Percentiles rank a stretch among this genome's conserved stretches.
phyloP scores from a whole-genome alignment of 1,140 invertebrate species.

The Orchestia grillus region DNA sequence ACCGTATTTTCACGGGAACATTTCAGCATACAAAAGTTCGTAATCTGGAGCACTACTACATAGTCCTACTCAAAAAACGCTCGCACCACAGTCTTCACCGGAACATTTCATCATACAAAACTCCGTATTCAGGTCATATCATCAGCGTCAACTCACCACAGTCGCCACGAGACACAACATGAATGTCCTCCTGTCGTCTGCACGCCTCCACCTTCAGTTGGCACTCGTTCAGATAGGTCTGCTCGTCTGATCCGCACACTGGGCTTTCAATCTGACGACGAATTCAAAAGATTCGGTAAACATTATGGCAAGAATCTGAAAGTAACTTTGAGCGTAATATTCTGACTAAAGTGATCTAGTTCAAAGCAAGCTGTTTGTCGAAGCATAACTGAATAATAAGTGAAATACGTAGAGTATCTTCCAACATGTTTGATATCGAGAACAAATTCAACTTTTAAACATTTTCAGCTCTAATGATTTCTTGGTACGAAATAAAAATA shows the following conservation, averaged over 20 bases:
- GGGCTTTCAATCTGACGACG: slow-evolving; percentile 68
- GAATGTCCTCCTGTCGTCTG: slow-evolving; percentile 76
- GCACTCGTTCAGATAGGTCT: slow-evolving; percentile 84
- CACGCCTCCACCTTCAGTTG: slow-evolving; percentile 79
- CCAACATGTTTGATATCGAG: neutral
- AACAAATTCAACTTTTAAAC: neutral
- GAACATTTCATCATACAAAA: no score
- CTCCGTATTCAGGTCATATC: no score
- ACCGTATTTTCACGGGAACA: no score
- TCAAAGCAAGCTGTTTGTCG: neutral
- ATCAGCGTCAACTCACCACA: slow-evolving; percentile 80
- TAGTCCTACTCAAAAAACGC: no score
- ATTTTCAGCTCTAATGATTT: no score
- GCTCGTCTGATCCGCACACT: slow-evolving; percentile 83
- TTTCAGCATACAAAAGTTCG: no score
- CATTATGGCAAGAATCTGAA: neutral
- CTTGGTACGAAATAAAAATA: no score
- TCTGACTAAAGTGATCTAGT: no score
- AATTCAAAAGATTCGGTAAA: neutral
- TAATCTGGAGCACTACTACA: no score
- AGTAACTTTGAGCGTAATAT: no score
- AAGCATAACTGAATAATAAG: neutral
- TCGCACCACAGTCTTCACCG: no score
- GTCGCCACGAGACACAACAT: slow-evolving; percentile 82
- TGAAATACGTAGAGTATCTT: neutral